Conservation (phyloP, 2,888 invertebrate genomes). For the Auanema freiburgensis region DNA sequence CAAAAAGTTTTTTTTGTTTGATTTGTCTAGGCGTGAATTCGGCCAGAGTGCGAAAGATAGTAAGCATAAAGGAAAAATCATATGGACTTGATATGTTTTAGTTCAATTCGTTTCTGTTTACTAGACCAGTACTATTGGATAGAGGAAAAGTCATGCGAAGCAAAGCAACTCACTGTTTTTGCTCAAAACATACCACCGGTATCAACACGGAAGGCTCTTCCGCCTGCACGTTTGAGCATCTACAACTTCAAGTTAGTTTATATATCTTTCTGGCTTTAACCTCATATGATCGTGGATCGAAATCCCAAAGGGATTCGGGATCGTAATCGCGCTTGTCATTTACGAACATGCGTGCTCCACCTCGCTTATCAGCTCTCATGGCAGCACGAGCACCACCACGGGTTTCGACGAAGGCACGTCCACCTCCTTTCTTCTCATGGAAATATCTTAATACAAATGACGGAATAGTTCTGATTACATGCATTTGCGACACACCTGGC, state of each 20-base stretch:
- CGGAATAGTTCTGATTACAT: no score
- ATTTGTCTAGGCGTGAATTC: no score
- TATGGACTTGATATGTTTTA: no score
- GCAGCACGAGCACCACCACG: conserved; percentile 34
- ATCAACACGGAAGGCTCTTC: conserved; percentile 24
- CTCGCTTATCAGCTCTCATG: conserved; percentile 19
- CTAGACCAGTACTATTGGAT: no score
- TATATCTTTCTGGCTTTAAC: neutral
- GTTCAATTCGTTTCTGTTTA: no score
- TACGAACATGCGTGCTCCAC: neutral
- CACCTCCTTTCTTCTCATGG: conserved; percentile 27
- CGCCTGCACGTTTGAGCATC: conserved; percentile 26
- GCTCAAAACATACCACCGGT: conserved; percentile 22
- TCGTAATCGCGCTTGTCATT: neutral
- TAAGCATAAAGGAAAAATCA: no score
- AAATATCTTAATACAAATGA: no score
- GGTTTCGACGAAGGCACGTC: conserved; percentile 25
- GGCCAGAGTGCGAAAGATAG: no score
- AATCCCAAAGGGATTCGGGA: conserved; percentile 13
- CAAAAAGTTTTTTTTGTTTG: no score
- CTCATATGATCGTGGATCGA: neutral
- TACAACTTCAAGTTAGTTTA: neutral
- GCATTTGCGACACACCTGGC: no score
- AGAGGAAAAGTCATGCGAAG: conserved; percentile 9
- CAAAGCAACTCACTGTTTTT: conserved; percentile 18